Conservation (phyloP, 2,113 vertebrate species). For the Barnardius zonarius region DNA sequence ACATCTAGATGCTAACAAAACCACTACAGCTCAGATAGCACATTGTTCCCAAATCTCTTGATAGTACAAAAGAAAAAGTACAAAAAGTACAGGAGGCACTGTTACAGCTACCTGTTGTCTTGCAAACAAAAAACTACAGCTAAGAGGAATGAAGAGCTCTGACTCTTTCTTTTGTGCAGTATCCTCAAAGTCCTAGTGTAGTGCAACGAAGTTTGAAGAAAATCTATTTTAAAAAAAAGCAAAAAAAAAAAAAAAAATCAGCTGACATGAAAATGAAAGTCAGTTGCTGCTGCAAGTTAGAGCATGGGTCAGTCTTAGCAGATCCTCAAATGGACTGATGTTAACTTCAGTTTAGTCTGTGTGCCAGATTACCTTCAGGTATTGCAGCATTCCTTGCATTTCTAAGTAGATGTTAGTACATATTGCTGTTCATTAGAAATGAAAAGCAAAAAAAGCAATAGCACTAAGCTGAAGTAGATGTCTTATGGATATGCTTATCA, state of each 20-base stretch:
- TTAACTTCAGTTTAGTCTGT: not conserved
- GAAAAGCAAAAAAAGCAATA: not conserved
- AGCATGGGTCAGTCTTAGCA: conserved; percentile 5
- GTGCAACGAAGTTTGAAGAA: not conserved
- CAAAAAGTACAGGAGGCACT: not conserved
- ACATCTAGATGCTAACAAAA: not conserved
- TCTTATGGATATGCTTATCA: not conserved
- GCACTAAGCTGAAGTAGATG: not conserved
- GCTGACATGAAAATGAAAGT: not conserved
- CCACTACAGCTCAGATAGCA: not conserved
- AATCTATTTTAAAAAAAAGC: not conserved
- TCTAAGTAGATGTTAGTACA: not conserved
- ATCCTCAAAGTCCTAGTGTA: not conserved
- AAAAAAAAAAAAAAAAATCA: not conserved
- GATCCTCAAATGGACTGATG: not conserved
- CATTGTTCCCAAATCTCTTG: not conserved
- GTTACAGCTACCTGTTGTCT: not conserved
- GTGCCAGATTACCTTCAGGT: conserved; percentile 29
- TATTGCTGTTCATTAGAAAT: not conserved
- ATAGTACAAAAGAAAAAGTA: not conserved
- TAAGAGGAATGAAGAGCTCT: not conserved
- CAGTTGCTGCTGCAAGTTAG: not conserved
- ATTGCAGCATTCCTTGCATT: conserved; percentile 51
- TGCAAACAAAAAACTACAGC: not conserved
- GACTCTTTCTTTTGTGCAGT: not conserved